phyloP scores from a whole-genome alignment of 1,140 invertebrate species.

The Philopotamus ludificatus region DNA sequence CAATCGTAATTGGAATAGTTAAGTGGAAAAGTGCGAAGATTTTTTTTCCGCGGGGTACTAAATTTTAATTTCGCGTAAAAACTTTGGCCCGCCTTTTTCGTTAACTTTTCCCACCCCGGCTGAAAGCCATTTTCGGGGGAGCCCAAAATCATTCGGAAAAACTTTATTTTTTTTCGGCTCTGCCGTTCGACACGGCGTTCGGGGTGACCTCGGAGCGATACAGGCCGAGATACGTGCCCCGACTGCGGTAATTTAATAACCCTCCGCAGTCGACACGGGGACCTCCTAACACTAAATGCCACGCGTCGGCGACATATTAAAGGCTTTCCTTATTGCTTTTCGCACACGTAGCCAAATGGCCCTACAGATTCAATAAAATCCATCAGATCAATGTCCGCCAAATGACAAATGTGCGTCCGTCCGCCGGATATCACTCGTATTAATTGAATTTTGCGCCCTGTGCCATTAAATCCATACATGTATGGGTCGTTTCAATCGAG shows the following conservation, averaged over 20 bases:
- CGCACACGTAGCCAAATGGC: too few species aligned
- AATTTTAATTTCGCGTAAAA: slow-evolving; percentile 9
- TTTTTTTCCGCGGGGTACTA: too few species aligned
- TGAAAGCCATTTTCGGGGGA: slow-evolving; percentile 1
- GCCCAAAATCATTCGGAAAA: slow-evolving; percentile 2
- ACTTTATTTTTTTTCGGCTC: background rate
- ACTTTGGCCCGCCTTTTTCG: background rate
- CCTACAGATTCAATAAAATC: too few species aligned
- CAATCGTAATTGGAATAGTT: background rate
- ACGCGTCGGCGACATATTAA: background rate
- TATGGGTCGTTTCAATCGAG: too few species aligned
- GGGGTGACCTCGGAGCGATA: background rate
- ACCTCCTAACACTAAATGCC: background rate
- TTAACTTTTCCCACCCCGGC: slow-evolving; percentile 2
- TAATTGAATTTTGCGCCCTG: too few species aligned
- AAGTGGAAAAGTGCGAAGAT: background rate
- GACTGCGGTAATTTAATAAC: slow-evolving; percentile 10
- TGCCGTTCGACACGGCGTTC: background rate
- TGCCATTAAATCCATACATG: too few species aligned
- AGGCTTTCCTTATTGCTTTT: too few species aligned
- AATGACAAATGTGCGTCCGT: too few species aligned
- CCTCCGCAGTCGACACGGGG: background rate
- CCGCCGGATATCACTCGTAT: too few species aligned
- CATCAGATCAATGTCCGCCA: too few species aligned
- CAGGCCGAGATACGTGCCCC: background rate